A percentile compares a stretch with the other conserved stretches of the same genome.
phyloP scores from a whole-genome alignment of 2,113 vertebrate genomes.

The Elaphurus davidianus region DNA sequence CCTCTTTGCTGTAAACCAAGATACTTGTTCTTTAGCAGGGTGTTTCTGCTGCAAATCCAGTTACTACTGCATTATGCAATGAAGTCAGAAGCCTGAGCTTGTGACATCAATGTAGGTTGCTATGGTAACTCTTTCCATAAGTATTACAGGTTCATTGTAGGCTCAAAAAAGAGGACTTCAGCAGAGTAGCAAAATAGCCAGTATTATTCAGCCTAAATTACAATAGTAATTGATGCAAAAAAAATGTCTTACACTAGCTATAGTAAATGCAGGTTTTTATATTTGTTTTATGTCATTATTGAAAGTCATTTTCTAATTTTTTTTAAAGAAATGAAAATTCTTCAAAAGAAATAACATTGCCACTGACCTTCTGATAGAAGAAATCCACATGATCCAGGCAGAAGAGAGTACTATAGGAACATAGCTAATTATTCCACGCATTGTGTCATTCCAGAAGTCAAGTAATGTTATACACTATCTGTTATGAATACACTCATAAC shows the following conservation, averaged over 20 bases:
- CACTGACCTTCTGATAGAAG: neutral
- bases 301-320: constrained; percentile 17
- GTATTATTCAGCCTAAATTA: constrained; percentile 1
- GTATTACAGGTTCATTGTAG: constrained; percentile 75
- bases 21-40: constrained; percentile 69
- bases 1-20: constrained; percentile 70
- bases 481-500: neutral
- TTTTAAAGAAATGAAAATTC: neutral
- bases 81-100: constrained; percentile 77
- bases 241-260: neutral
- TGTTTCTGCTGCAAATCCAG: constrained; percentile 71
- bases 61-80: constrained; percentile 77
- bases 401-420: neutral
- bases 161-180: constrained; percentile 71
- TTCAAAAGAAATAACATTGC: neutral
- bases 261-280: neutral
- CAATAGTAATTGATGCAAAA: neutral
- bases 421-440: neutral
- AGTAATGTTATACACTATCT: neutral
- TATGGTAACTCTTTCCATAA: constrained; percentile 75
- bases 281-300: neutral
- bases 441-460: constrained; percentile 15
- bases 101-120: constrained; percentile 77
- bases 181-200: constrained; percentile 48
- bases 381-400: neutral